These are phyloP conservation scores for Nannospalax galili DNA, from an alignment of 2,113 vertebrate species.

Conservation along the genomic window DNA sequence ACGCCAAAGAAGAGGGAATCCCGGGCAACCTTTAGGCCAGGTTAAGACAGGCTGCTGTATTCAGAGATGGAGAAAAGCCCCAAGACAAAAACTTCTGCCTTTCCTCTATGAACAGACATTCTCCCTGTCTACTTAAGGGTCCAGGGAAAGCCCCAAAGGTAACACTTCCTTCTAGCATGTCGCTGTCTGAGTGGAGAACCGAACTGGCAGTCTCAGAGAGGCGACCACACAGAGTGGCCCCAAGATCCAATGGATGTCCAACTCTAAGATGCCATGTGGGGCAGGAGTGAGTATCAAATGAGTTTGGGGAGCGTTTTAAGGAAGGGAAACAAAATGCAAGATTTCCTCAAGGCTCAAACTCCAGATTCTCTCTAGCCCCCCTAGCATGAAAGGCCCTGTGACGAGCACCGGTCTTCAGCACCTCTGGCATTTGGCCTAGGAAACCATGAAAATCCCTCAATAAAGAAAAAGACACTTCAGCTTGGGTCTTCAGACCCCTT, in stretches of 20 bases:
- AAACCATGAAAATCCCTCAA: rapidly evolving
- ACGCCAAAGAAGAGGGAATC: not conserved
- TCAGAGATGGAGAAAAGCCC: not conserved
- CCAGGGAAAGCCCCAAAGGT: not conserved
- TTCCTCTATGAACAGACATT: not conserved
- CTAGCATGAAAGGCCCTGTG: not conserved
- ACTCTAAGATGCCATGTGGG: not conserved
- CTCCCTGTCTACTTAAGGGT: not conserved
- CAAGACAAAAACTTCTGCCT: not conserved
- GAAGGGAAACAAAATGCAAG: not conserved
- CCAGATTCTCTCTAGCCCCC: not conserved
- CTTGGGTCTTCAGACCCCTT: not conserved
- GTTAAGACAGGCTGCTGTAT: not conserved
- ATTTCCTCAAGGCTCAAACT: not conserved
- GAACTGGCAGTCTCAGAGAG: not conserved
- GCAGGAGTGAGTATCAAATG: not conserved
- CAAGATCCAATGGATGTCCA: not conserved
- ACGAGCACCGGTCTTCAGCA: not conserved
- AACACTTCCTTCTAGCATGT: not conserved
- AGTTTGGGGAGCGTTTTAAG: not conserved
- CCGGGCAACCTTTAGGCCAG: not conserved
- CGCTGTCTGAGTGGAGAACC: not conserved
- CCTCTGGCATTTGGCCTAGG: not conserved
- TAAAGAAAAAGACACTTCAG: not conserved
- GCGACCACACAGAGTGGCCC: not conserved